phyloP scores from a whole-genome alignment of 2,113 vertebrate genomes.

The Varanus salvator region DNA sequence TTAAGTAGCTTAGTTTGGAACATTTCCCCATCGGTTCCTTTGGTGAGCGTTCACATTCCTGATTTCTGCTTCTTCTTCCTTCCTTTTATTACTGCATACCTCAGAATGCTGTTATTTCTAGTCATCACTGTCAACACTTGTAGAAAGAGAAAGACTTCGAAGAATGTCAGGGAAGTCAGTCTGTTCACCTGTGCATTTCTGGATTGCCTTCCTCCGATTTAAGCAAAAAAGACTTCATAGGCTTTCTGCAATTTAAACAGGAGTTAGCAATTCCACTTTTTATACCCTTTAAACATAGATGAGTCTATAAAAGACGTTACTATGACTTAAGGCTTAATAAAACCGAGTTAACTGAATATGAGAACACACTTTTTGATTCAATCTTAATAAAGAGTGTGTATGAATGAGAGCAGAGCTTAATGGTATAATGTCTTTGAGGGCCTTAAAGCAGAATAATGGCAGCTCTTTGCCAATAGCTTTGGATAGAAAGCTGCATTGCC shows the following conservation, averaged over 20 bases:
- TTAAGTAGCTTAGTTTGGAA: neutral
- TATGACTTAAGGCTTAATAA: conserved; percentile 16
- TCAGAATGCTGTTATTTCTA: neutral
- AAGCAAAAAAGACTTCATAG: too few relatives aligned
- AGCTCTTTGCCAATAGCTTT: neutral
- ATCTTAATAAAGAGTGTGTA: neutral
- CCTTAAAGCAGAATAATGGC: neutral
- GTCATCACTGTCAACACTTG: neutral
- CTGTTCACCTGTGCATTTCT: neutral
- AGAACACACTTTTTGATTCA: neutral
- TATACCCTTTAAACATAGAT: neutral
- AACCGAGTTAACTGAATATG: neutral
- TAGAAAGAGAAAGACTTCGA: neutral
- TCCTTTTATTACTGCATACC: neutral
- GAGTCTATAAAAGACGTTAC: neutral
- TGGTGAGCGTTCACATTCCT: neutral
- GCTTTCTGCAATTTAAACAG: neutral
- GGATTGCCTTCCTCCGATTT: neutral
- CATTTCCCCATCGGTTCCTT: neutral
- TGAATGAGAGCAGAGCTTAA: neutral
- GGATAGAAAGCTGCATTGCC: neutral
- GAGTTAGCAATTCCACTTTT: neutral
- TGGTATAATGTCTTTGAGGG: neutral
- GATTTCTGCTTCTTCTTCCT: neutral
- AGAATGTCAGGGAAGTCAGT: neutral